Base-by-base conservation (phyloP, 2,797 vertebrate species). In the Myripristis jacobus region DNA sequence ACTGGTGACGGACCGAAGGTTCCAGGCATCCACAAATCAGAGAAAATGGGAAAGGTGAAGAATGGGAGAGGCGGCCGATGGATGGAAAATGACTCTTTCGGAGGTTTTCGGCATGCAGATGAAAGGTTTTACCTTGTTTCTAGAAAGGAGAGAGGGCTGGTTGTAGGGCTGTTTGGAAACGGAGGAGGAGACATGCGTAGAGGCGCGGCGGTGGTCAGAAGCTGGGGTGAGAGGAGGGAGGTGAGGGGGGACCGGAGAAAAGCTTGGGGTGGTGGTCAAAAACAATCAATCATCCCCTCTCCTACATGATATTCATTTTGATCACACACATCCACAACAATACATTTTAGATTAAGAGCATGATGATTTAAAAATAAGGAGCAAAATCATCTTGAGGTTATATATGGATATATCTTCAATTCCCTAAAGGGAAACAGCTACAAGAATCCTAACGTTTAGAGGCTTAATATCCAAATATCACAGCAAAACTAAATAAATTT, bases 121-220 rank as follows among this genome's bases (percentile, higher is more conserved):
- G 51, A 31, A 56, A 77, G 73, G 12, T 80, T 88, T 53, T 89
- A 88, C 88, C 87, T 92, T 79, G 34, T 7, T 65, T 59, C 10
- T 50, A 77, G 70, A 58, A 9, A 77, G 76, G 59, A 58, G 53
- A 53, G 78, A 76, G 72, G 24, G 9, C 29, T 29, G 43, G 79
- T 66, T 75, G 79, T 29, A 76, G 72, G 75, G 79, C 24, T 72
- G 80, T 18, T 31, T 66, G 21, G 51, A 71, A 27, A 27, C 36
- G 9, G 57, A 62, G 47, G 44, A 16, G 50, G 55, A 65, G 44
- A 36, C 22, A 25, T 50, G 47, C 47, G 47, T 76, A 46, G 29
- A 62, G 74, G 73, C 57, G 69, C 63, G 31, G 71, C 65, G 80
- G 36, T 79, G 75, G 75, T 61, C 71, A 79, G 75, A 73, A 36